Conservation (phyloP, 2,888 invertebrate species). For the Eristalinus sepulchralis region DNA sequence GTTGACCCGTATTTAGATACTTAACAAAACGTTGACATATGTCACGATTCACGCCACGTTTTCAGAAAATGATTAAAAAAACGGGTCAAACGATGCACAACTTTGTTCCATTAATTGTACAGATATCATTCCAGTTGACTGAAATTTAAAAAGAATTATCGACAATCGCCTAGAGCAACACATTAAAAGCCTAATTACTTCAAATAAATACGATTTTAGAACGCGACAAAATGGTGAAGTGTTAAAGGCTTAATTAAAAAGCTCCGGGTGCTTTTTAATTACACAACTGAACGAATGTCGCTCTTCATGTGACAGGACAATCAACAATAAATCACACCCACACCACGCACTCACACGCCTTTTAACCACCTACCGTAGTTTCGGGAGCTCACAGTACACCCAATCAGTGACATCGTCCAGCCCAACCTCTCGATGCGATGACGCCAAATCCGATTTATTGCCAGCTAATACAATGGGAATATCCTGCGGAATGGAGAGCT, state of each 20-base stretch:
- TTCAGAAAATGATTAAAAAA: too few relatives aligned
- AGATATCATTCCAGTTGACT: not conserved
- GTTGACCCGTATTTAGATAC: too few relatives aligned
- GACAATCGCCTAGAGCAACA: not conserved
- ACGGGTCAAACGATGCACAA: too few relatives aligned
- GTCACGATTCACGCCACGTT: too few relatives aligned
- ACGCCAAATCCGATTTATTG: conserved; percentile 90
- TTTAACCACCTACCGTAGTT: conserved; percentile 84
- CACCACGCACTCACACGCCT: not conserved
- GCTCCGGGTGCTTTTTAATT: not conserved
- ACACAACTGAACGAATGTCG: not conserved
- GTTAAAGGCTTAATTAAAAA: conserved; percentile 34
- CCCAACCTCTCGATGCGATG: conserved; percentile 86
- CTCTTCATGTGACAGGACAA: not conserved
- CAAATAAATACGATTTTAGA: not conserved
- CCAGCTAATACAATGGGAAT: conserved; percentile 93
- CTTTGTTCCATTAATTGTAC: not conserved
- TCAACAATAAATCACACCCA: not conserved
- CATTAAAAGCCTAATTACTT: not conserved
- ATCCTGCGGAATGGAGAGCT: conserved; percentile 82
- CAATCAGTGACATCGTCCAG: conserved; percentile 91
- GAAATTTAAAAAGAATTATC: not conserved
- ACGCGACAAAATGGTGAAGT: not conserved
- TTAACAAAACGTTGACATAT: too few relatives aligned
- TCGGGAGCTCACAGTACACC: conserved; percentile 89